Base-by-base conservation (phyloP, 2,797 vertebrate species). In the Craterocephalus amniculus region DNA sequence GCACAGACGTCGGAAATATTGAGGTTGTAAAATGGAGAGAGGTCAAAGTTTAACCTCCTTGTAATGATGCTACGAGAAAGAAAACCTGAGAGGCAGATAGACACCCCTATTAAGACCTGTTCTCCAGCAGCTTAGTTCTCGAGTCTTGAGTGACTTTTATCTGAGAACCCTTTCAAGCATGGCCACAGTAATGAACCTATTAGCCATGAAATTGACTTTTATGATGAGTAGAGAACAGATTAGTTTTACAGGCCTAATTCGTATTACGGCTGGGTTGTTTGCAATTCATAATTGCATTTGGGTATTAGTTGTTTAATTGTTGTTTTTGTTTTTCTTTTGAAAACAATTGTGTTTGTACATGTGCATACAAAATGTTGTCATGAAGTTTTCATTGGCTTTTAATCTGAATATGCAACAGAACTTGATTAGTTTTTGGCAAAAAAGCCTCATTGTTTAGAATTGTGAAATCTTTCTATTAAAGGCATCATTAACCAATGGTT, bases 151-250 rank as follows among this genome's bases (percentile, higher is more conserved):
- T 86, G 88, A 83, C 72, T 92, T 88, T 93, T 92, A 93, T 92
- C 91, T 83, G 83, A 72, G 55, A 74, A 68, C 71, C 71, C 65
- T 78, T 88, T 87, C 67, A 79, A 92, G 90, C 91, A 84, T 92
- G 90, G 89, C 91, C 76, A 73, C 80, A 78, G 86, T 94, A 94
- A 94, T 94, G 91, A 94, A 93, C 88, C 87, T 86, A 91, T 93
- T 94, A 94, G 89, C 88, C 90, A 92, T 94, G 93, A 95, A 95
- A 95, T 95, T 92, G 90, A 92, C 92, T 94, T 94, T 92, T 87
- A 76, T 80, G 88, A 92, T 93, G 87, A 91, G 88, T 79, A 72
- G 81, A 58, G 69, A 79, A 72, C 74, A 83, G 76, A 76, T 72
- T 80, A 85, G 83, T 76, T 84, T 86, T 80, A 80, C 74, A 29